These are phyloP conservation scores for Lytechinus variegatus DNA, from an alignment of 35 echinoderm and acorn worm species.

Conservation along the genomic window DNA sequence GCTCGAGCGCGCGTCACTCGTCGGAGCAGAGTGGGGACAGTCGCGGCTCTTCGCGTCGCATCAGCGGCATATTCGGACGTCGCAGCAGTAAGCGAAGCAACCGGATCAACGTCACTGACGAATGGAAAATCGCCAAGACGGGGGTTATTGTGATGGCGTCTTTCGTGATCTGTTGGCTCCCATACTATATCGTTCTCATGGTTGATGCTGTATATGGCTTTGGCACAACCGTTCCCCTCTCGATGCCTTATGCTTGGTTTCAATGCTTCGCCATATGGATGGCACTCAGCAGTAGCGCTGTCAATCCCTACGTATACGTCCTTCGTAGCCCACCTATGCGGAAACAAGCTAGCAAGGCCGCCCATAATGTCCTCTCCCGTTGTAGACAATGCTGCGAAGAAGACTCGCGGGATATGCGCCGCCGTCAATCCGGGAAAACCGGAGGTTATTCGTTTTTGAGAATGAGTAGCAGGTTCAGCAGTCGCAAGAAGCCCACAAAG, in stretches of 20 bases:
- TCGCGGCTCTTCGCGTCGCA: constrained; percentile 7
- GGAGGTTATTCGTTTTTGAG: constrained; percentile 3
- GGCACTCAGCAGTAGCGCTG: constrained; percentile 67
- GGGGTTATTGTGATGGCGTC: constrained; percentile 65
- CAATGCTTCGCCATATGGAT: constrained; percentile 73
- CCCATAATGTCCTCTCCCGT: neutral
- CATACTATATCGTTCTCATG: constrained; percentile 72
- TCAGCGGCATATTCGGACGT: constrained; percentile 6
- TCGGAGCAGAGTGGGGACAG: neutral
- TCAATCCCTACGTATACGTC: constrained; percentile 93
- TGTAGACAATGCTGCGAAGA: constrained; percentile 46
- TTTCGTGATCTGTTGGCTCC: constrained; percentile 81
- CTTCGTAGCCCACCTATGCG: constrained; percentile 82
- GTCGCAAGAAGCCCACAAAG: no score
- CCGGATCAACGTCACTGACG: constrained; percentile 60
- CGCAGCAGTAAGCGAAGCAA: constrained; percentile 47
- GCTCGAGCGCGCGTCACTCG: neutral
- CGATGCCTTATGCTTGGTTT: constrained; percentile 54
- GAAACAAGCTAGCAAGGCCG: constrained; percentile 55
- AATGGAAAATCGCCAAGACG: constrained; percentile 79
- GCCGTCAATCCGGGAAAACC: neutral
- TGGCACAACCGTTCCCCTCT: constrained; percentile 43
- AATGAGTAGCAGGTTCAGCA: neutral
- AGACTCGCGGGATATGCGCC: neutral
- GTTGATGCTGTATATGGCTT: constrained; percentile 50